Evolutionary conservation across 1,140 invertebrate genomes (phyloP), one percentile per base, ranked within the genome.

Genomic region (Chrysomallon squamiferum): DNA sequence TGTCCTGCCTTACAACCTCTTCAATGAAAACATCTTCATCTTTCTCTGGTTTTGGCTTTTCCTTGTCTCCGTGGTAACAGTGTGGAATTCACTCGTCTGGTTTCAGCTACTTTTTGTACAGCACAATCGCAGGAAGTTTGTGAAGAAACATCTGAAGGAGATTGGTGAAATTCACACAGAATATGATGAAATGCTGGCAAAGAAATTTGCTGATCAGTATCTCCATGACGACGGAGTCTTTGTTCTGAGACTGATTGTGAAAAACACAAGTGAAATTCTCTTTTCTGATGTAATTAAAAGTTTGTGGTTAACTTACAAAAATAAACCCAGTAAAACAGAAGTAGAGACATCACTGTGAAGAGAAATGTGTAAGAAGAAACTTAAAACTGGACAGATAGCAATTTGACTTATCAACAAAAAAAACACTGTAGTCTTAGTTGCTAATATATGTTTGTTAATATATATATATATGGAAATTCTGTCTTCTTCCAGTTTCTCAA

Each of bases 11-110:
- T 86, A 88, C 32, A 88, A 88, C 66, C 75, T 88, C 25, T 87
- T 88, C 75, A 87, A 88, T 60, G 87, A 88, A 69, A 87, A 87
- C 66, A 87, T 88, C 50, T 88, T 87, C 79, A 68, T 75, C 4
- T 65, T 76, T 30, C 52, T 76, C 18, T 79, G 77, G 77, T 77
- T 77, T 50, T 79, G 77, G 77, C 58, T 72, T 3, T 66, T 71
- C 45, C 38, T 76, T 18, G 25, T 77, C 2, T 73, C 86, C 15
- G 64, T 84, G 22, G 72, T 87, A 35, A 86, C 85, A 59, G 74
- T 84, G 7, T 77, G 84, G 27, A 81, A 74, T 59, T 71, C 81
- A 5, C 27, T 82, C 7, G 49, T 64, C 1, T 84, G 81, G 78
- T 25, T 82, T 18, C 75, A 62, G 45, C 59, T 63, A 47, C 57